These are phyloP conservation scores for Hipparchia semele DNA, from an alignment of 2,888 invertebrate genomes.

Conservation along the genomic window DNA sequence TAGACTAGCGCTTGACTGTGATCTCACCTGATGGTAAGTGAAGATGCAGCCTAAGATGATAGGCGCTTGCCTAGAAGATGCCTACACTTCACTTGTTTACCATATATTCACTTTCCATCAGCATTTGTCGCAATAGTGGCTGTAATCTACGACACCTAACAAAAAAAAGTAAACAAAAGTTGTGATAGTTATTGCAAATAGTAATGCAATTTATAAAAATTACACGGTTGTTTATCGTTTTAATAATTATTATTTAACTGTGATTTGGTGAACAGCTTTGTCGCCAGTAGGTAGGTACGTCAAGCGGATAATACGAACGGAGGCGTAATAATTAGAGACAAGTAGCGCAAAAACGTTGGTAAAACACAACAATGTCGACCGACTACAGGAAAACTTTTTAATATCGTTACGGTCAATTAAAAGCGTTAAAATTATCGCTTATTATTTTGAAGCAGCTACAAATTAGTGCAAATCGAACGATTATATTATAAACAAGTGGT, in stretches of 20 bases:
- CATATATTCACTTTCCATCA: neutral
- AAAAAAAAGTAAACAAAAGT: too few species aligned
- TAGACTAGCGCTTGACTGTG: too few species aligned
- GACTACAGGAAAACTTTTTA: conserved; percentile 10
- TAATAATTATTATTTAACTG: neutral
- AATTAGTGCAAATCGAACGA: conserved; percentile 8
- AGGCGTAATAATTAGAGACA: neutral
- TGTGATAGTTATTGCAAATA: neutral
- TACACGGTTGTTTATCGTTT: neutral
- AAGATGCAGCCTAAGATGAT: too few species aligned
- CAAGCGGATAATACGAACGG: neutral
- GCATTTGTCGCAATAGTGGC: neutral
- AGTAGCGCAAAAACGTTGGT: neutral
- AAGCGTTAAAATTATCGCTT: neutral
- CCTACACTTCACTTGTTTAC: too few species aligned
- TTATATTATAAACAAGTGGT: neutral
- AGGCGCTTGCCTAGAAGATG: too few species aligned
- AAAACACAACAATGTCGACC: conserved; percentile 12
- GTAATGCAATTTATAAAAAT: neutral
- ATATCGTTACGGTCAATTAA: conserved; percentile 15
- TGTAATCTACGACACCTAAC: neutral
- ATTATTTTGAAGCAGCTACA: neutral
- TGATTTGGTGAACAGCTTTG: conserved; percentile 1
- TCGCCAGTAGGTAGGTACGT: neutral
- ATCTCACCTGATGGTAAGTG: too few species aligned